Conservation (phyloP, 1,140 invertebrate species). For the Microplitis demolitor region DNA sequence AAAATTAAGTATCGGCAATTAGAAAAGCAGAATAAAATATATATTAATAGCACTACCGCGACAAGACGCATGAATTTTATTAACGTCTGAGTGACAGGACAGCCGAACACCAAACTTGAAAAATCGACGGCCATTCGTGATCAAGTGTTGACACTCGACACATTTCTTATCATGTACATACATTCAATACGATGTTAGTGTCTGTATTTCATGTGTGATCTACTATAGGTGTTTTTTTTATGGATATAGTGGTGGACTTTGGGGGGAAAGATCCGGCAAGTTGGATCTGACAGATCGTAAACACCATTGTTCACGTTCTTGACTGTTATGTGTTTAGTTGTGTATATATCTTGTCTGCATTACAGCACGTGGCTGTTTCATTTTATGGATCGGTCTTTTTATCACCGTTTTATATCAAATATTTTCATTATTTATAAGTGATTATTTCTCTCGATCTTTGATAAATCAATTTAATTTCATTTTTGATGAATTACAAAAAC, state of each 20-base stretch:
- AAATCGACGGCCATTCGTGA: conserved; percentile 25
- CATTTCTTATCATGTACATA: neutral
- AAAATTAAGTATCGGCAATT: neutral
- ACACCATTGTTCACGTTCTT: conserved; percentile 20
- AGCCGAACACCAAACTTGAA: conserved; percentile 12
- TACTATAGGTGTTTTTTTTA: neutral
- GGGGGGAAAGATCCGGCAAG: conserved; percentile 8
- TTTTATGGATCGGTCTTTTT: neutral
- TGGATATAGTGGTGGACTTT: neutral
- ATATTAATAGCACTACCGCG: neutral
- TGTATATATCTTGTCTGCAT: neutral
- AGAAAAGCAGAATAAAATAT: conserved; percentile 7
- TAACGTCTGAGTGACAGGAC: conserved; percentile 43
- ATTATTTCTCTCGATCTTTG: too few species aligned
- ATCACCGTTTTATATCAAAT: neutral
- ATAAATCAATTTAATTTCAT: too few species aligned
- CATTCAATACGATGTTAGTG: neutral
- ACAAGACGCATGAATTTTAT: conserved; percentile 28
- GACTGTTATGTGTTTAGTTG: neutral
- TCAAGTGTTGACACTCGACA: neutral
- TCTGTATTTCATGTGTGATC: neutral
- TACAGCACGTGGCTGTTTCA: conserved; percentile 10
- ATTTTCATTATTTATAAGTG: neutral
- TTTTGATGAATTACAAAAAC: too few species aligned
- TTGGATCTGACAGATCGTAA: conserved; percentile 20